A percentile compares a stretch with the other conserved stretches of the same genome.
These are phyloP conservation scores for Cosmopolites sordidus DNA, from an alignment of 2,888 invertebrate genomes.

Conservation along the genomic window DNA sequence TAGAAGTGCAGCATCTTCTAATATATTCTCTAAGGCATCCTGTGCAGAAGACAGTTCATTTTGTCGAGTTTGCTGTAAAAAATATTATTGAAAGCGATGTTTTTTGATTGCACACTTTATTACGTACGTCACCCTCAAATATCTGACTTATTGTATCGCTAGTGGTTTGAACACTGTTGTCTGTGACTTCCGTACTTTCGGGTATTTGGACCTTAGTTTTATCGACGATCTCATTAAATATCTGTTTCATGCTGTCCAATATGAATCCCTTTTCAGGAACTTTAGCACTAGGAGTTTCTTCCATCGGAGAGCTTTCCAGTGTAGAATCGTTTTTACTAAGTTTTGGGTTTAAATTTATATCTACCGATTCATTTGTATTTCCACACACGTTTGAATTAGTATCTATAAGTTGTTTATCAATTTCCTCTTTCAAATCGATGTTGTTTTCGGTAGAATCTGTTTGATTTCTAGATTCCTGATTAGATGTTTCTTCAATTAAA, in stretches of 20 bases:
- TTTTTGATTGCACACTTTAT: no score
- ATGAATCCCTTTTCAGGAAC: slow-evolving; percentile 55
- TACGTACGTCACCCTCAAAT: no score
- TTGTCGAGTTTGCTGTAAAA: background rate
- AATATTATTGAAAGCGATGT: no score
- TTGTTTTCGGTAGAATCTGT: background rate
- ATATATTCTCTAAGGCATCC: background rate
- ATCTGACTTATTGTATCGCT: no score
- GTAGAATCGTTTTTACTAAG: slow-evolving; percentile 19
- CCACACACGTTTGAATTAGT: slow-evolving; percentile 44
- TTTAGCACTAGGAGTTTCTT: slow-evolving; percentile 42
- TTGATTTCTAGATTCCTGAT: background rate
- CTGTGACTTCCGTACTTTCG: no score
- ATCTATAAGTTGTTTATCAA: slow-evolving; percentile 31
- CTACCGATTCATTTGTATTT: slow-evolving; percentile 32
- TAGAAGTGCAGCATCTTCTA: background rate
- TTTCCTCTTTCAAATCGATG: background rate
- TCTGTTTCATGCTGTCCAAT: slow-evolving; percentile 59
- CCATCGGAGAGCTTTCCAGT: slow-evolving; percentile 12
- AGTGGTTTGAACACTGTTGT: no score
- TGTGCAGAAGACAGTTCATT: background rate
- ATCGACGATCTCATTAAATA: slow-evolving; percentile 45
- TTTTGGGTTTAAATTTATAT: slow-evolving; percentile 25
- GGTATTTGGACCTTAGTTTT: slow-evolving; percentile 11
- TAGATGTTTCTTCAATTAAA: background rate